Conservation (phyloP, 2,888 invertebrate genomes). For the Labia minor region DNA sequence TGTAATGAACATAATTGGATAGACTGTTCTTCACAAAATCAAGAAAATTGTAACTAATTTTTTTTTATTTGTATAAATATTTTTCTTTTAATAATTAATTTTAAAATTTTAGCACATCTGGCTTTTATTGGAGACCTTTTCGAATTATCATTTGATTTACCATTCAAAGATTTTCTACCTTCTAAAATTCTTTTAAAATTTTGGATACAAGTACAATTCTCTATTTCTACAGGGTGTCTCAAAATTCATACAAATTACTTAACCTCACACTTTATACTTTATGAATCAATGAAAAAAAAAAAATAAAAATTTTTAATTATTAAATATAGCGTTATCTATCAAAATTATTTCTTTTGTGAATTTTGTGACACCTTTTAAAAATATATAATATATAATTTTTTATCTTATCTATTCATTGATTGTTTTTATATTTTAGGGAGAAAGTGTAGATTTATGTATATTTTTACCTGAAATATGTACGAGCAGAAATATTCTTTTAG, state of each 20-base stretch:
- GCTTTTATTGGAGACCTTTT: slow-evolving; percentile 90
- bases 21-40: slow-evolving; percentile 90
- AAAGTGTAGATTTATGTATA: slow-evolving; percentile 80
- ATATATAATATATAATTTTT: slow-evolving; percentile 18
- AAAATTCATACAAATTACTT: neutral
- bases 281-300: too few species aligned
- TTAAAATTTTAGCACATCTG: slow-evolving; percentile 48
- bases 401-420: slow-evolving; percentile 3
- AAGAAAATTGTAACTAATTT: slow-evolving; percentile 63
- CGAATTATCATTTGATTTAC: slow-evolving; percentile 85
- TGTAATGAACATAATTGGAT: slow-evolving; percentile 99
- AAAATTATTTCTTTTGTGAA: too few species aligned
- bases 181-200: slow-evolving; percentile 78
- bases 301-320: neutral
- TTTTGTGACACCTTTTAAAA: too few species aligned
- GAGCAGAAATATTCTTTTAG: slow-evolving; percentile 66
- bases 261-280: slow-evolving; percentile 1
- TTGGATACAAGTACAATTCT: slow-evolving; percentile 66
- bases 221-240: too few species aligned
- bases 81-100: slow-evolving; percentile 5
- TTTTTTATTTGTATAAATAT: slow-evolving; percentile 5
- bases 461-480: slow-evolving; percentile 89
- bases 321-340: neutral
- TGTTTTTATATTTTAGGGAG: slow-evolving; percentile 47
- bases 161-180: slow-evolving; percentile 89